Evolutionary conservation across 2,113 vertebrate species (phyloP), one percentile per base, ranked within the genome.

Genomic region (Centrocercus urophasianus): DNA sequence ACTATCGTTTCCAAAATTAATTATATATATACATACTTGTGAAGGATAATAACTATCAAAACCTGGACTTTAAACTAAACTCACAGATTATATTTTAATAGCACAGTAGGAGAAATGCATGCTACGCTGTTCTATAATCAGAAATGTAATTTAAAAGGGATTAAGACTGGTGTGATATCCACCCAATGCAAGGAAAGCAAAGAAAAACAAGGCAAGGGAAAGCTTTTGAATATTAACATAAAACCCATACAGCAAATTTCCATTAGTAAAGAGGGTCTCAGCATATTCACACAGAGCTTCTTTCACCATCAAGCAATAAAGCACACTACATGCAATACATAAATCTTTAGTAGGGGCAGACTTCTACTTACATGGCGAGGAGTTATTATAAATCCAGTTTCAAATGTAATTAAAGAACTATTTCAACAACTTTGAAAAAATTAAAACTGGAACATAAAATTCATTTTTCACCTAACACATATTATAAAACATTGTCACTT

Each of bases 111-210:
- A 89, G 16, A 93, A 74, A 4, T 27, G 34, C 6, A 3, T 57
- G 14, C 25, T 93, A 40, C 87, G 78, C 36, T 89, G 60, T 91
- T 79, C 84, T 34, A 52, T 74, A 92, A 80, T 73, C 78, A 89
- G 56, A 95, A 96, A 89, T 75, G 67, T 83, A 89, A 93, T 95
- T 94, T 90, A 87, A 96, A 95, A 96, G 57, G 57, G 76, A 94
- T 95, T 89, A 96, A 92, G 86, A 54, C 14, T 47, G 10, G 34
- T 89, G 87, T 43, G 84, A 87, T 34, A 93, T 63, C 27, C 48
- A 38, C 13, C 32, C 69, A 64, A 24, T 57, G 24, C 59, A 85
- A 93, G 30, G 56, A 90, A 90, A 91, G 48, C 36, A 93, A 87
- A 64, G 14, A 83, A 88, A 86, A 76, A 1, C 7, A 83, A 20